These are phyloP conservation scores for Volucella zonaria DNA, from an alignment of 2,888 invertebrate genomes.

Conservation along the genomic window DNA sequence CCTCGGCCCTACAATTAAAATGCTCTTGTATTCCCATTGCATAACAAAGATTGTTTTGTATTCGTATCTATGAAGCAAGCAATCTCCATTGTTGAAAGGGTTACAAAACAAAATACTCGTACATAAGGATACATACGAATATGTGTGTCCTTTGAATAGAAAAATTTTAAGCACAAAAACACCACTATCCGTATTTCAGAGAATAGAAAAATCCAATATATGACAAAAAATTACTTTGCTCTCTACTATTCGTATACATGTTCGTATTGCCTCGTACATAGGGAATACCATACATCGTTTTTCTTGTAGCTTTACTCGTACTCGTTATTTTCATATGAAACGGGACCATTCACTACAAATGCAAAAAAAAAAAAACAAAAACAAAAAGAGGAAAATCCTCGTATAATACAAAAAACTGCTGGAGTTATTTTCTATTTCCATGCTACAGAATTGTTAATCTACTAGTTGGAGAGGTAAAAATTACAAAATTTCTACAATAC, in stretches of 20 bases:
- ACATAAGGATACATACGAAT: neutral
- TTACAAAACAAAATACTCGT: slow-evolving; percentile 14
- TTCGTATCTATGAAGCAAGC: slow-evolving; percentile 19
- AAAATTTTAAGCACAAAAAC: slow-evolving; percentile 7
- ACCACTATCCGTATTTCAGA: neutral
- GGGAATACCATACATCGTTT: slow-evolving; percentile 21
- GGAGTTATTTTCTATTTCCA: slow-evolving; percentile 29
- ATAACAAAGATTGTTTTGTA: slow-evolving; percentile 31
- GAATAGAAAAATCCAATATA: slow-evolving; percentile 18
- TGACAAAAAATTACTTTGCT: slow-evolving; percentile 33
- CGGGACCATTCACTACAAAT: neutral
- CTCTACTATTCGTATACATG: slow-evolving; percentile 1
- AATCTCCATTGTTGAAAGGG: slow-evolving; percentile 42
- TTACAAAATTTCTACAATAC: slow-evolving; percentile 43
- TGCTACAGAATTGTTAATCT: slow-evolving; percentile 42
- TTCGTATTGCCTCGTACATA: neutral
- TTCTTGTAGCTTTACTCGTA: slow-evolving; percentile 27
- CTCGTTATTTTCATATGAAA: slow-evolving; percentile 38
- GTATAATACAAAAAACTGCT: slow-evolving; percentile 6
- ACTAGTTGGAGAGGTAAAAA: slow-evolving; percentile 57
- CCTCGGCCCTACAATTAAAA: slow-evolving; percentile 25
- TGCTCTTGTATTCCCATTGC: slow-evolving; percentile 55
- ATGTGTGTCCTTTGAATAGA: slow-evolving; percentile 40
- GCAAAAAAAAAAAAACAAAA: too few relatives aligned
- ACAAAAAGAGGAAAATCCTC: too few relatives aligned